These are phyloP conservation scores for Pangasius larnaudii DNA, from an alignment of 2,797 vertebrate species.

Conservation along the genomic window DNA sequence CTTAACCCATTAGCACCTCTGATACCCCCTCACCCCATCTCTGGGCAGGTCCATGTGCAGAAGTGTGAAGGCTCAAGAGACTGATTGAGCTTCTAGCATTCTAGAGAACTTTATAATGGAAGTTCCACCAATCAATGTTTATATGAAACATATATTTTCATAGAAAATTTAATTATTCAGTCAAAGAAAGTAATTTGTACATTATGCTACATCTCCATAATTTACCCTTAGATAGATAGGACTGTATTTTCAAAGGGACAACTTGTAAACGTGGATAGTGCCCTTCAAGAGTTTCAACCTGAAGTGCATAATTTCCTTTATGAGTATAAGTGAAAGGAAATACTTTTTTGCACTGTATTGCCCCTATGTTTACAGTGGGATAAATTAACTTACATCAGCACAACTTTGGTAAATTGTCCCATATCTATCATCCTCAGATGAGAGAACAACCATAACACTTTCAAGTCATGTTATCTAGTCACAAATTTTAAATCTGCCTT, in stretches of 20 bases:
- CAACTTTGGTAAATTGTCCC: no score
- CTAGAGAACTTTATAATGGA: neutral
- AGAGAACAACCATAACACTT: neutral
- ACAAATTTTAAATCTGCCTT: neutral
- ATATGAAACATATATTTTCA: neutral
- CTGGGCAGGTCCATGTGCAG: constrained; percentile 68
- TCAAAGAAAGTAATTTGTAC: neutral
- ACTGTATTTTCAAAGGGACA: neutral
- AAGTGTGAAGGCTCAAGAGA: constrained; percentile 45
- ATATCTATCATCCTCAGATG: neutral
- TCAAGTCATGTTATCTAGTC: neutral
- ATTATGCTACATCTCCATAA: no score
- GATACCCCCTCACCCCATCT: constrained; percentile 37
- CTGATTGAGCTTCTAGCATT: neutral
- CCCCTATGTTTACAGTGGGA: neutral
- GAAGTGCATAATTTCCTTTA: neutral
- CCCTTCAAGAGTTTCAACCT: neutral
- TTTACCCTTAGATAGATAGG: neutral
- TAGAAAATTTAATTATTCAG: neutral
- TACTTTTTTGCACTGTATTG: neutral
- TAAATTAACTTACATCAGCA: neutral
- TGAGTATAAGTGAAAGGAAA: neutral
- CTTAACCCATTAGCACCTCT: constrained; percentile 69
- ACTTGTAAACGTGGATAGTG: neutral
- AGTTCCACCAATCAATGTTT: neutral